A percentile compares a stretch with the other conserved stretches of the same genome.
phyloP scores from a whole-genome alignment of 35 echinoderm and acorn worm genomes.

The Lytechinus variegatus region DNA sequence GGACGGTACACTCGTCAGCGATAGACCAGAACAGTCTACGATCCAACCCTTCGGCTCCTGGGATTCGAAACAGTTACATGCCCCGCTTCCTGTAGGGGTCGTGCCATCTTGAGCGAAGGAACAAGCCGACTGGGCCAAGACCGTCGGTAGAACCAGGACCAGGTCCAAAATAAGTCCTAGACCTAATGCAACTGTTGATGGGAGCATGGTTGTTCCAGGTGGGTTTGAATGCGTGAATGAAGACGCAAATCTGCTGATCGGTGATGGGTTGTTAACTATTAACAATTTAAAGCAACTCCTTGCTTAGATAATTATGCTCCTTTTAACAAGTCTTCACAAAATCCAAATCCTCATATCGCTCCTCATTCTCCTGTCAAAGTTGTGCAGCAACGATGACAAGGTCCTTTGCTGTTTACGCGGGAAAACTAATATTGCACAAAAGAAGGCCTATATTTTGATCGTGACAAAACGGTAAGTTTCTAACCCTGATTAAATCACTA shows the following conservation, averaged over 20 bases:
- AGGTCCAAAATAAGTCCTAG: background rate
- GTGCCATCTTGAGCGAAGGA: background rate
- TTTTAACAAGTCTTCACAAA: background rate
- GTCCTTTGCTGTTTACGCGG: background rate
- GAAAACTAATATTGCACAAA: background rate
- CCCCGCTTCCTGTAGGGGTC: background rate
- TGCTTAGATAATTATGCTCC: no score
- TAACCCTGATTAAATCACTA: background rate
- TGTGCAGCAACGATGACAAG: background rate
- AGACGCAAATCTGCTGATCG: background rate
- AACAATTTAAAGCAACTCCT: no score
- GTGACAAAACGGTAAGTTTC: background rate
- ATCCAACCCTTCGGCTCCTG: background rate
- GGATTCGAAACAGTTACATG: slow-evolving; percentile 2
- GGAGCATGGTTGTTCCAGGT: background rate
- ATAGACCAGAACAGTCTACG: background rate
- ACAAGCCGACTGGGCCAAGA: background rate
- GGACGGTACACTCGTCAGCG: background rate
- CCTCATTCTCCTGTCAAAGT: background rate
- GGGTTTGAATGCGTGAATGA: background rate
- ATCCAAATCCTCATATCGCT: background rate
- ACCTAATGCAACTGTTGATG: background rate
- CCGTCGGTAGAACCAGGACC: background rate
- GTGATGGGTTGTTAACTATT: no score
- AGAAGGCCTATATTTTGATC: background rate